phyloP scores from a whole-genome alignment of 2,888 invertebrate species.

The Lamproptera curius region DNA sequence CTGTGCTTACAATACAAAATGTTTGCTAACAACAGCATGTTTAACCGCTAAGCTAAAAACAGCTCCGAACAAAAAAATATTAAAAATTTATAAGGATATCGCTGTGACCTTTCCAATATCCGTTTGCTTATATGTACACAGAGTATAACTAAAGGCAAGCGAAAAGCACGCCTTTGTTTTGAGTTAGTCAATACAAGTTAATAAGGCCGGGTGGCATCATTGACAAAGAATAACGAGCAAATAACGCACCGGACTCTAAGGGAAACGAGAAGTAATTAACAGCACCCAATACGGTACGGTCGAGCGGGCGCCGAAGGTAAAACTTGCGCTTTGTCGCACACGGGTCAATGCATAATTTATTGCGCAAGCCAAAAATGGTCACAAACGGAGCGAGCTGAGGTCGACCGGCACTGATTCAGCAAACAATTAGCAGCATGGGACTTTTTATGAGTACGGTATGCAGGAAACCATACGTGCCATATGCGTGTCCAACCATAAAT shows the following conservation, averaged over 20 bases:
- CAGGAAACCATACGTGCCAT: neutral
- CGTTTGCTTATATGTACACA: too few relatives aligned
- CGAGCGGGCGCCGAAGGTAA: constrained; percentile 36
- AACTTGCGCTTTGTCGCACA: constrained; percentile 38
- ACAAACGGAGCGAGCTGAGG: constrained; percentile 37
- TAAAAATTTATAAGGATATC: too few relatives aligned
- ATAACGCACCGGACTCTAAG: constrained; percentile 21
- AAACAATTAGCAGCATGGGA: constrained; percentile 41
- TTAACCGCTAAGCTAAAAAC: too few relatives aligned
- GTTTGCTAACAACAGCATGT: too few relatives aligned
- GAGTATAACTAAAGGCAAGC: too few relatives aligned
- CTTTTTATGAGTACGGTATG: constrained; percentile 25
- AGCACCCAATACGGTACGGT: constrained; percentile 47
- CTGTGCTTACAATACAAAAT: too few relatives aligned
- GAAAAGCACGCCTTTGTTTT: too few relatives aligned
- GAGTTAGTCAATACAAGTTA: too few relatives aligned
- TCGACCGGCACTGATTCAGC: constrained; percentile 44
- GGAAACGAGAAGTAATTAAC: constrained; percentile 50
- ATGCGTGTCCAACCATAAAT: neutral
- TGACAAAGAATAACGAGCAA: constrained; percentile 10
- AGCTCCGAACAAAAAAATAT: too few relatives aligned
- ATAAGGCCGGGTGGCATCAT: constrained; percentile 10
- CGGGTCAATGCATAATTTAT: constrained; percentile 51
- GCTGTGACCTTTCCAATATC: too few relatives aligned
- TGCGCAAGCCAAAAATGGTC: constrained; percentile 48